Conservation (phyloP, 2,888 invertebrate genomes). For the Carcina quercana region DNA sequence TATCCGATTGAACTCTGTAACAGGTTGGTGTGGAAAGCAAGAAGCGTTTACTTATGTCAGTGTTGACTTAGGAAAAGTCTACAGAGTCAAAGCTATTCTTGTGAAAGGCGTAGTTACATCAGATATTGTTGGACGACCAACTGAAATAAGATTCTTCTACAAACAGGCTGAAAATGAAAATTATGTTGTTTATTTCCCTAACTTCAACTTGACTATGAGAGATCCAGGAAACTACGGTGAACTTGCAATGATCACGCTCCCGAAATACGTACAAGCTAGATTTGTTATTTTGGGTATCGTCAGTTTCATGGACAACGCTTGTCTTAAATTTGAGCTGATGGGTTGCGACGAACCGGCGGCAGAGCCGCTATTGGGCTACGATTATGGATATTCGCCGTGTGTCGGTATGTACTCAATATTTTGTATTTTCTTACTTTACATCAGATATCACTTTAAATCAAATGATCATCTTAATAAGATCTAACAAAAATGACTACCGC, state of each 20-base stretch:
- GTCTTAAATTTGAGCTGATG: conserved; percentile 96
- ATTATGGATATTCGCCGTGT: conserved; percentile 94
- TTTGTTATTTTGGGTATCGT: conserved; percentile 96
- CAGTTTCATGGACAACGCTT: conserved; percentile 97
- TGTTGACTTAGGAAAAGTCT: conserved; percentile 95
- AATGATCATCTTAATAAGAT: neutral
- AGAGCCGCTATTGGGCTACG: conserved; percentile 92
- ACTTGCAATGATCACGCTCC: conserved; percentile 95
- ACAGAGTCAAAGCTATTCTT: conserved; percentile 92
- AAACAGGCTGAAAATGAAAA: conserved; percentile 95
- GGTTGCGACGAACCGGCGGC: conserved; percentile 92
- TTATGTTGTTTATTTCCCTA: conserved; percentile 97
- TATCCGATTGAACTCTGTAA: conserved; percentile 91
- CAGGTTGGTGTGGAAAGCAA: conserved; percentile 97
- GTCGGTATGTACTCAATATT: conserved; percentile 75
- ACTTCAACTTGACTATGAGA: conserved; percentile 94
- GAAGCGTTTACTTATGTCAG: conserved; percentile 97
- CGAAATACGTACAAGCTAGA: conserved; percentile 94
- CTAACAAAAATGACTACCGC: neutral
- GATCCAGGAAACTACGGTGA: conserved; percentile 98
- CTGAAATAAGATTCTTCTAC: conserved; percentile 97
- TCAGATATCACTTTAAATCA: neutral
- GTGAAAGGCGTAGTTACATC: conserved; percentile 97
- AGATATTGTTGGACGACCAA: conserved; percentile 95
- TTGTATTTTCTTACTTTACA: neutral